These are phyloP conservation scores for Cotesia vestalis DNA, from an alignment of 1,140 invertebrate genomes.

Conservation along the genomic window DNA sequence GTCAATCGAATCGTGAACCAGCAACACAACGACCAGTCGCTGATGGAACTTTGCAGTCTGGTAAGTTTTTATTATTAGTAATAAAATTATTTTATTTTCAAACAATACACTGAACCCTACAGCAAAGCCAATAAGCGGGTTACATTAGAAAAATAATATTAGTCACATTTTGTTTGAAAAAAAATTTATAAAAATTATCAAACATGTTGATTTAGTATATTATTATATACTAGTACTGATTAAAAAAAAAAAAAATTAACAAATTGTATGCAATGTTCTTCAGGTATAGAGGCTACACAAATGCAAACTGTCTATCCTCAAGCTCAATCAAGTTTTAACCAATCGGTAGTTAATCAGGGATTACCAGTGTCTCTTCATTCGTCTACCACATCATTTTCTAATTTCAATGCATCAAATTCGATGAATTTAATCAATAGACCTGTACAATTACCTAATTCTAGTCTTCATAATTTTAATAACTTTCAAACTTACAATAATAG, in stretches of 20 bases:
- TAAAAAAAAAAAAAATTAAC: slow-evolving; percentile 41
- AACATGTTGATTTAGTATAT: no score
- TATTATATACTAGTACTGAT: neutral
- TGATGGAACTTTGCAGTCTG: slow-evolving; percentile 52
- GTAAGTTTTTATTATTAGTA: slow-evolving; percentile 41
- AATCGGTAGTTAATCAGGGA: slow-evolving; percentile 53
- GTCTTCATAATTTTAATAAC: no score
- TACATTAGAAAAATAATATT: no score
- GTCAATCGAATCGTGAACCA: slow-evolving; percentile 75
- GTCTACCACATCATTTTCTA: slow-evolving; percentile 68
- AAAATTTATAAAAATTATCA: no score
- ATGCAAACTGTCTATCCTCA: slow-evolving; percentile 63
- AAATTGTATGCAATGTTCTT: slow-evolving; percentile 62
- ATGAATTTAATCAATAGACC: no score
- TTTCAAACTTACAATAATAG: no score
- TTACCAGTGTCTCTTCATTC: slow-evolving; percentile 69
- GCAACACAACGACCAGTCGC: slow-evolving; percentile 71
- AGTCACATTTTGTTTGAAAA: neutral
- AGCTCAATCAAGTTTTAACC: slow-evolving; percentile 54
- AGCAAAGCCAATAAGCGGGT: no score
- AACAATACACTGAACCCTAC: no score
- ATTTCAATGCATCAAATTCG: no score
- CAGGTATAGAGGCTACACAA: slow-evolving; percentile 58
- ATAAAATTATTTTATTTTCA: neutral
- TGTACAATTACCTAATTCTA: no score